These are phyloP conservation scores for Thera britannica DNA, from an alignment of 2,888 invertebrate species.

Conservation along the genomic window DNA sequence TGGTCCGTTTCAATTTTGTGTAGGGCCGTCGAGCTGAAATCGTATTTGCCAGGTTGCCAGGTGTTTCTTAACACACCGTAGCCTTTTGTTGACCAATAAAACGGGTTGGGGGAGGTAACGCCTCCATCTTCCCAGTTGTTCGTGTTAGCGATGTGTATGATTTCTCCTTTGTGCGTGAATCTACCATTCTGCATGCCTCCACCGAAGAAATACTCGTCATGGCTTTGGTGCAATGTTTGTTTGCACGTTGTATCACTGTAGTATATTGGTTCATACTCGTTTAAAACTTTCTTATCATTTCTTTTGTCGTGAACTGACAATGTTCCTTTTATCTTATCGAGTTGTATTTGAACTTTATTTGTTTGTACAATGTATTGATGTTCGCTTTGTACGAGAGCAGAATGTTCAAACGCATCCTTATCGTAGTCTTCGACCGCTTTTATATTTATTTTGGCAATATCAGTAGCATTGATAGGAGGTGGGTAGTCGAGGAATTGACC, in stretches of 20 bases:
- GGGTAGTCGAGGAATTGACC: constrained; percentile 70
- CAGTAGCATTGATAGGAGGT: constrained; percentile 60
- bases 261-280: constrained; percentile 59
- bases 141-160: constrained; percentile 67
- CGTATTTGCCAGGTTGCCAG: constrained; percentile 71
- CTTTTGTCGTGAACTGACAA: constrained; percentile 64
- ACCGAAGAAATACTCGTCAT: constrained; percentile 72
- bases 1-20: constrained; percentile 57
- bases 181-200: constrained; percentile 80
- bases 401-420: constrained; percentile 58
- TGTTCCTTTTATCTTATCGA: constrained; percentile 64
- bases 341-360: constrained; percentile 62
- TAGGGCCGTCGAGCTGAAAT: constrained; percentile 60
- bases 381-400: constrained; percentile 52
- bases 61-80: constrained; percentile 76
- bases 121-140: constrained; percentile 74
- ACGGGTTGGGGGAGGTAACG: constrained; percentile 75
- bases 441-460: constrained; percentile 65
- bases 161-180: constrained; percentile 72
- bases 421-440: constrained; percentile 66
- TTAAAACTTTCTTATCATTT: constrained; percentile 63
- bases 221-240: constrained; percentile 60
- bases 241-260: constrained; percentile 55
- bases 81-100: constrained; percentile 75
- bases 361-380: constrained; percentile 58